Base-by-base conservation (phyloP, 2,797 vertebrate genomes). In the Tympanoctomys barrerae region DNA sequence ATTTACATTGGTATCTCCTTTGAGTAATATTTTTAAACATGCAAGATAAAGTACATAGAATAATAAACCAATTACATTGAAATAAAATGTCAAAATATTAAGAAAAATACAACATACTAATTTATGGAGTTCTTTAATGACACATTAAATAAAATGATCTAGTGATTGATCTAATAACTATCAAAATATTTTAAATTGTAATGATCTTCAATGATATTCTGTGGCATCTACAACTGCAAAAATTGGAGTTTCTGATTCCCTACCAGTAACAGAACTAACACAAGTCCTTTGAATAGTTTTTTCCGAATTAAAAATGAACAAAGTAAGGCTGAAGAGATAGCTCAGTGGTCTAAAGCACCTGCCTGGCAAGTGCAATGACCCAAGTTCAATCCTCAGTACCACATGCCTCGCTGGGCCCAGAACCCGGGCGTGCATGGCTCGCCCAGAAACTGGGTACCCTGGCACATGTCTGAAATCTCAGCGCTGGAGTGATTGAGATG, bases 1-100 rank as follows among this genome's bases (percentile, higher is more conserved):
- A 68, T 36, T 71, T 33, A 28, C 21, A 36, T 31, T 0, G 0
- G 82, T 79, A 2, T 19, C 46, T 4, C 87, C 4, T 71, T 19
- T 54, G 87, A n/a, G n/a, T 28, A 52, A 46, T 81, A 28, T 62
- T 88, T 96, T 88, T 36, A 85, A 93, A 89, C 62, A 33, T 1
- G 13, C 39, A 49, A 54, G 26, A 84, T 80, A 78, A 96, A 91
- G 42, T 77, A 57, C 4, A 57, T 16, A 93, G 61, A 68, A 66
- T 92, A 71, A 94, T 77, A 78, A 80, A 46, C 1, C 82, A 59
- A 26, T 93, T 68, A 89, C 71, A 71, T n/a, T 66, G n/a, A 89
- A 82, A 68, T 82, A 70, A 94, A 52, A 1, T 82, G 79, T 89
- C 33, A 83, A 89, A 94, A 79, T 77, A 75, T 59, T 84, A 73